Percentiles rank a stretch among this genome's conserved stretches.
Evolutionary conservation across 2,888 invertebrate species (phyloP).

Genomic region (Cheilosia vulpina): DNA sequence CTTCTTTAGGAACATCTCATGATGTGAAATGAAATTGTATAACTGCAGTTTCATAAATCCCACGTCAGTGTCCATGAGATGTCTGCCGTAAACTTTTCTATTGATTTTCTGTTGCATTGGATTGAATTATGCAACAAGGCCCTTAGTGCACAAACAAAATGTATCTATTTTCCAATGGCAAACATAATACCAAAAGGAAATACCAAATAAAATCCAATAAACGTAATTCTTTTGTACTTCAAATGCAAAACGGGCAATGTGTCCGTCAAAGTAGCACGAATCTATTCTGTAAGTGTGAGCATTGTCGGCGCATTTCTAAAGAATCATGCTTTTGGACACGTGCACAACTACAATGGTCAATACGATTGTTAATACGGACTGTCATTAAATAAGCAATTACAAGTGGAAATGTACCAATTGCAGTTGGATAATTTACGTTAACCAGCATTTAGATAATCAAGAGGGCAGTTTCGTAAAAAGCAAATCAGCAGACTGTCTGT

Average conservation of each 20-base stretch:
- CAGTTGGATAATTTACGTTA: background rate
- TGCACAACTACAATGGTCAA: conserved; percentile 9
- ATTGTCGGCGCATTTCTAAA: conserved; percentile 14
- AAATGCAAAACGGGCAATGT: conserved; percentile 16
- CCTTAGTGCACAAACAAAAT: background rate
- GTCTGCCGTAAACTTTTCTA: background rate
- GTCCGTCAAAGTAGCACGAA: conserved; percentile 8
- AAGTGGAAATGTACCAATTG: background rate
- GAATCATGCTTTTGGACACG: conserved; percentile 43
- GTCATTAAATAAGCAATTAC: background rate
- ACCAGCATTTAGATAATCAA: background rate
- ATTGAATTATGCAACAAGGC: conserved; percentile 22
- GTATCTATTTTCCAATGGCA: conserved; percentile 30
- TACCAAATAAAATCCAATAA: conserved; percentile 57
- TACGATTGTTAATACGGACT: background rate
- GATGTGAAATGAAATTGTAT: background rate
- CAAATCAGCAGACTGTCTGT: conserved; percentile 13
- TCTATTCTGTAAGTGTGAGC: background rate
- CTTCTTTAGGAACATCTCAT: background rate
- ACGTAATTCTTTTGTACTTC: conserved; percentile 43
- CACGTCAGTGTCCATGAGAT: background rate
- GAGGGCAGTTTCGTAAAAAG: background rate
- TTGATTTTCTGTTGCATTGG: background rate
- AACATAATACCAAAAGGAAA: conserved; percentile 36
- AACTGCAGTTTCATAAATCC: background rate